phyloP scores from a whole-genome alignment of 1,140 invertebrate species.

The Drosophila nebulosa region DNA sequence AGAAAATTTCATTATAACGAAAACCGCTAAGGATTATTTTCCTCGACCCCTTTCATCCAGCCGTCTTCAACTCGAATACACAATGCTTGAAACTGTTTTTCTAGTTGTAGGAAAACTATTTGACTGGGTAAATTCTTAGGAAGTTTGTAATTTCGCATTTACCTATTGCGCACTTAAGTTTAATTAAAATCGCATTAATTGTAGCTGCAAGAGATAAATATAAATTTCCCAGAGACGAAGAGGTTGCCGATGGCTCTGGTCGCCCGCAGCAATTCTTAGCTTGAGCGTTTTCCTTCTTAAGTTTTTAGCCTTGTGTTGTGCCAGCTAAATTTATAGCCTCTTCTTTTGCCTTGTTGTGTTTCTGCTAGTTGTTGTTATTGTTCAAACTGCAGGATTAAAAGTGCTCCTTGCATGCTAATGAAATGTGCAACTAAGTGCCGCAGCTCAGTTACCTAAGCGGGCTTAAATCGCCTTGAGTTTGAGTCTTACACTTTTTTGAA shows the following conservation, averaged over 20 bases:
- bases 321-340: conserved; percentile 55
- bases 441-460: conserved; percentile 40
- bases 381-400: conserved; percentile 42
- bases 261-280: conserved; percentile 53
- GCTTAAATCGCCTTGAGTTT: conserved; percentile 39
- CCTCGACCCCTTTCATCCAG: too few relatives aligned
- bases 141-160: conserved; percentile 67
- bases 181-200: conserved; percentile 78
- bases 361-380: neutral
- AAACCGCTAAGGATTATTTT: conserved; percentile 27
- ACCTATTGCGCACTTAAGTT: conserved; percentile 72
- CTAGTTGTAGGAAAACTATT: conserved; percentile 35
- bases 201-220: conserved; percentile 58
- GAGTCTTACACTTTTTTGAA: conserved; percentile 14
- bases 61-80: neutral
- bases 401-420: conserved; percentile 62
- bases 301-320: conserved; percentile 44
- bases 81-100: conserved; percentile 6
- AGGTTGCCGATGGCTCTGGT: conserved; percentile 30
- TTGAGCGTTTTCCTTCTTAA: neutral
- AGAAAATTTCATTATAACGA: conserved; percentile 65
- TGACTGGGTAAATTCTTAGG: conserved; percentile 24
- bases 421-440: conserved; percentile 67
- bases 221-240: conserved; percentile 21
- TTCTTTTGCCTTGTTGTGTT: conserved; percentile 12